Percentiles rank a stretch among this genome's conserved stretches.
Conservation (phyloP, 2,888 invertebrate genomes). For the Ophion slaviceki region DNA sequence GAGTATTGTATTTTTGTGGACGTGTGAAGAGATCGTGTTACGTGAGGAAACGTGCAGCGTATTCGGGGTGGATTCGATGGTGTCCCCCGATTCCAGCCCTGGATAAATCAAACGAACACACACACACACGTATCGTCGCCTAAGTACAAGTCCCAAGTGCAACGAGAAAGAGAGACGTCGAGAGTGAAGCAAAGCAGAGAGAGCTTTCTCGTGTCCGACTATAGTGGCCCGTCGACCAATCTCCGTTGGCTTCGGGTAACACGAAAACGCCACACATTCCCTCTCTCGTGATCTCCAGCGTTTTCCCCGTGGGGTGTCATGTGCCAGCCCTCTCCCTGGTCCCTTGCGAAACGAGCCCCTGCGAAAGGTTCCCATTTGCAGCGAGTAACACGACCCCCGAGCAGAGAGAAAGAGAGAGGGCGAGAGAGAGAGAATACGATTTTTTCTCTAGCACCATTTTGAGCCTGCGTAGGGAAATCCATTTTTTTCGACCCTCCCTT, state of each 20-base stretch:
- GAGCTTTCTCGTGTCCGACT: conserved; percentile 82
- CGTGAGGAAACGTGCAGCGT: conserved; percentile 26
- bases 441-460: conserved; percentile 48
- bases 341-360: conserved; percentile 58
- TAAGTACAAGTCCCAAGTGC: background rate
- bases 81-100: conserved; percentile 53
- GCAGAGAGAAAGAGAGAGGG: conserved; percentile 7
- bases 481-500: conserved; percentile 21
- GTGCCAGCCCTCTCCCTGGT: conserved; percentile 44
- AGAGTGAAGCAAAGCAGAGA: conserved; percentile 73
- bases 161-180: conserved; percentile 30
- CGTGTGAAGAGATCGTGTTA: background rate
- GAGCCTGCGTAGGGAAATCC: conserved; percentile 39
- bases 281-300: conserved; percentile 39
- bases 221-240: conserved; percentile 75
- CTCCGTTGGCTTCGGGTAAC: conserved; percentile 68
- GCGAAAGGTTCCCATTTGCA: conserved; percentile 58
- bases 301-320: conserved; percentile 47
- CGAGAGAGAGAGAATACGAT: background rate
- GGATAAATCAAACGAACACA: conserved; percentile 27
- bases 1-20: background rate
- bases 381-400: conserved; percentile 27
- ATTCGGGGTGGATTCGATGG: conserved; percentile 42
- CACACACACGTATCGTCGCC: conserved; percentile 13
- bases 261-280: conserved; percentile 48